phyloP scores from a whole-genome alignment of 1,140 invertebrate species.

The Scaptodrosophila lebanonensis region DNA sequence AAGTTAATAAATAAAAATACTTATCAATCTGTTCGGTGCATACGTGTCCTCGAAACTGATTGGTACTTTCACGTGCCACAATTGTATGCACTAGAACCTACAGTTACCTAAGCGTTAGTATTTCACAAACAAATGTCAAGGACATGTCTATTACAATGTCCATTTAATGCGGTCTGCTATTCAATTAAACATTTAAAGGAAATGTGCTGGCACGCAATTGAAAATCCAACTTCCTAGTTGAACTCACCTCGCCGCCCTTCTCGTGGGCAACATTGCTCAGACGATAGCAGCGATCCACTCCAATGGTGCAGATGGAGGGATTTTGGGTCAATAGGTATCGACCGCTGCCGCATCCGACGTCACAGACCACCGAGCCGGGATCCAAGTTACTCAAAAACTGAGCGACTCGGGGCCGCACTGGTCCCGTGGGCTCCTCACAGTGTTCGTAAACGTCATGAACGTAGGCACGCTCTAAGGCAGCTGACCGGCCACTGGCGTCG shows the following conservation, averaged over 20 bases:
- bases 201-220: neutral
- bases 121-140: too few species aligned
- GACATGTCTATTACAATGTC: too few species aligned
- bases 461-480: conserved; percentile 94
- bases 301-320: conserved; percentile 89
- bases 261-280: conserved; percentile 87
- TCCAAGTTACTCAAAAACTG: conserved; percentile 92
- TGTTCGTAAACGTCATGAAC: conserved; percentile 96
- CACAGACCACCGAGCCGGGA: conserved; percentile 93
- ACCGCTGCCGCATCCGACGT: conserved; percentile 96
- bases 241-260: conserved; percentile 87
- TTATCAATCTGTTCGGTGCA: too few species aligned
- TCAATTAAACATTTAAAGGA: too few species aligned
- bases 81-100: too few species aligned
- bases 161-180: too few species aligned
- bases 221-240: neutral
- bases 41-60: too few species aligned
- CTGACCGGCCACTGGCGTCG: conserved; percentile 78
- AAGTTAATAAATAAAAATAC: too few species aligned
- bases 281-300: conserved; percentile 90
- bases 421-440: conserved; percentile 84
- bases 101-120: too few species aligned
- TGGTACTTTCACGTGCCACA: too few species aligned
- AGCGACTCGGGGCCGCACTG: conserved; percentile 89
- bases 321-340: conserved; percentile 93